Evolutionary conservation across 2,888 invertebrate species (phyloP), one percentile per base, ranked within the genome.

Genomic region (Bembecia ichneumoniformis): DNA sequence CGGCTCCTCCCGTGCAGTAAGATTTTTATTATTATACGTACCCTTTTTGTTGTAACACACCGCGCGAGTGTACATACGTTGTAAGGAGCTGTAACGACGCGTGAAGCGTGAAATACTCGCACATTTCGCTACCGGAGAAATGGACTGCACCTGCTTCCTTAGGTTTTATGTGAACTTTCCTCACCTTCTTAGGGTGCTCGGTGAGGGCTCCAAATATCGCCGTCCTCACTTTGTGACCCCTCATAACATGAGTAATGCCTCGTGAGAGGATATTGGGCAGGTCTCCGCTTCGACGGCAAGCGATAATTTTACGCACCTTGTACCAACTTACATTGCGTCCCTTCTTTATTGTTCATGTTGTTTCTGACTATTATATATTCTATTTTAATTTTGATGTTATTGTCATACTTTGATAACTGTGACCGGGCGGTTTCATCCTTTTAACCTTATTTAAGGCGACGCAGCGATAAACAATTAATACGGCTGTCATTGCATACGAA

Each of bases 111-210:
- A 87, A 84, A 84, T 83, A 84, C 82, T 76, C 73, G 67, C 69
- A 77, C 83, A 79, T 84, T 84, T 77, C 68, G 80, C 74, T 73
- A 71, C 81, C 79, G 73, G 72, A 69, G 71, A 82, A 84, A 86
- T 84, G 83, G 82, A 81, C 83, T 83, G 83, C 83, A 86, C 84
- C 84, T 86, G 86, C 79, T 81, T 84, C 84, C 82, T 82, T 80
- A 82, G 74, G 82, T 83, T 86, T 86, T 86, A 86, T 83, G 86
- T 74, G 81, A 79, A 82, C 74, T 84, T 82, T 78, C 77, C 81
- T 81, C 83, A 84, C 84, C 84, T 84, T 78, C 82, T 76, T 71
- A 77, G 74, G 72, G 71, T 65, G 71, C 75, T 66, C 67, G 71
- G 77, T 72, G 75, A 82, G 81, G 82, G 77, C 78, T 73, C 77